phyloP scores from a whole-genome alignment of 2,797 vertebrate genomes.

The Tapera naevia region DNA sequence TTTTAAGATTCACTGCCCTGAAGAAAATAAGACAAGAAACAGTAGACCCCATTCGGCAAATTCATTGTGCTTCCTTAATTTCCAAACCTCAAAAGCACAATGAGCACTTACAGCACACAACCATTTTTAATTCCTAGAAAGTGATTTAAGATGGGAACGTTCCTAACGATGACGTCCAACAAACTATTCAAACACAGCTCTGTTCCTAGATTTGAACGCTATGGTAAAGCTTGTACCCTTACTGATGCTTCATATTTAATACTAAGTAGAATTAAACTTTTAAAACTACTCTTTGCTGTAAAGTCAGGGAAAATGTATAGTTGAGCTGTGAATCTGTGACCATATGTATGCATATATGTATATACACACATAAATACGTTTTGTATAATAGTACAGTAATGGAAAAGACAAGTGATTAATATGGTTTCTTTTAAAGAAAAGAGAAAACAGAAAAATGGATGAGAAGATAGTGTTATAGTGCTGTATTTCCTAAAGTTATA shows the following conservation, averaged over 20 bases:
- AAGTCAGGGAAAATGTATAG: background rate
- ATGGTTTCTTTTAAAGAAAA: background rate
- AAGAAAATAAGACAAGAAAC: conserved; percentile 28
- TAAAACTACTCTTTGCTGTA: background rate
- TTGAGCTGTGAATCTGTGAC: background rate
- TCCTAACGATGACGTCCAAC: background rate
- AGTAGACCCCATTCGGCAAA: background rate
- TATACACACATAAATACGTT: background rate
- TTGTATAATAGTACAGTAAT: background rate
- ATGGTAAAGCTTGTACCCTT: background rate
- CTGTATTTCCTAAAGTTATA: background rate
- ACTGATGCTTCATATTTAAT: background rate
- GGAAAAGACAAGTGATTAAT: background rate
- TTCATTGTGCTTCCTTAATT: conserved; percentile 37
- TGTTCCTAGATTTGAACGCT: background rate
- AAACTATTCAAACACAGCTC: background rate
- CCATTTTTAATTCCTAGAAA: conserved; percentile 58
- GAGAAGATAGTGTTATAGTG: background rate
- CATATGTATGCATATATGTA: no score
- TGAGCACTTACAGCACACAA: background rate
- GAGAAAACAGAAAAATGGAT: background rate
- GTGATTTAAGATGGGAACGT: conserved; percentile 17
- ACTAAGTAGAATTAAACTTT: background rate
- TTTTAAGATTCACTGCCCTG: conserved; percentile 40
- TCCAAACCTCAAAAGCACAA: conserved; percentile 25